A percentile compares a stretch with the other conserved stretches of the same genome.
Evolutionary conservation across 2,888 invertebrate species (phyloP).

Genomic region (Lamellibrachia columna): DNA sequence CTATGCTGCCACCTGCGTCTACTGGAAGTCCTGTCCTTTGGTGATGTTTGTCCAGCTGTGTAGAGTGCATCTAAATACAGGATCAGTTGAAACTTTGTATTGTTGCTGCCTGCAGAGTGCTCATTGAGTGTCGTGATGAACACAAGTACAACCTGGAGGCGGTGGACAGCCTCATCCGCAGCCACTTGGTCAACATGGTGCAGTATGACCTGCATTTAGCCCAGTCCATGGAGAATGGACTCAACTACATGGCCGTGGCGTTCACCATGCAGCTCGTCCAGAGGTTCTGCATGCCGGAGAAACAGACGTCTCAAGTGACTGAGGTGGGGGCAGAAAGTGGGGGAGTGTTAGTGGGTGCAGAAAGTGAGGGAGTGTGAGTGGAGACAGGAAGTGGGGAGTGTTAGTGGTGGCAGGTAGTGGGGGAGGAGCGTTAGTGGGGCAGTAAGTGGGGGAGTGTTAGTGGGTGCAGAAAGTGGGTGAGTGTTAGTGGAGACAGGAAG

Average conservation of each 20-base stretch:
- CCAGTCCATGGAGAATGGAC: conserved; percentile 82
- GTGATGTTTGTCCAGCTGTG: not conserved
- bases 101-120: conserved; percentile 59
- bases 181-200: conserved; percentile 83
- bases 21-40: not conserved
- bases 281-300: conserved; percentile 84
- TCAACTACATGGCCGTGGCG: conserved; percentile 77
- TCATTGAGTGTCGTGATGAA: conserved; percentile 90
- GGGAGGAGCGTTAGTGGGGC: too few species aligned
- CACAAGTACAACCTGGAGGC: conserved; percentile 90
- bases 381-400: not conserved
- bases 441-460: conserved; percentile 14
- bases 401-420: too few species aligned
- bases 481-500: not conserved
- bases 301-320: conserved; percentile 46
- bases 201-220: conserved; percentile 66
- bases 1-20: too few species aligned
- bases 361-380: not conserved
- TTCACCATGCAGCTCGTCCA: conserved; percentile 91
- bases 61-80: too few species aligned
- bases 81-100: too few species aligned
- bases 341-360: not conserved
- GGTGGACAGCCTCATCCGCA: conserved; percentile 86
- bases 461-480: conserved; percentile 22
- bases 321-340: conserved; percentile 40